phyloP scores from a whole-genome alignment of 2,113 vertebrate genomes.

The Aegotheles bennettii region DNA sequence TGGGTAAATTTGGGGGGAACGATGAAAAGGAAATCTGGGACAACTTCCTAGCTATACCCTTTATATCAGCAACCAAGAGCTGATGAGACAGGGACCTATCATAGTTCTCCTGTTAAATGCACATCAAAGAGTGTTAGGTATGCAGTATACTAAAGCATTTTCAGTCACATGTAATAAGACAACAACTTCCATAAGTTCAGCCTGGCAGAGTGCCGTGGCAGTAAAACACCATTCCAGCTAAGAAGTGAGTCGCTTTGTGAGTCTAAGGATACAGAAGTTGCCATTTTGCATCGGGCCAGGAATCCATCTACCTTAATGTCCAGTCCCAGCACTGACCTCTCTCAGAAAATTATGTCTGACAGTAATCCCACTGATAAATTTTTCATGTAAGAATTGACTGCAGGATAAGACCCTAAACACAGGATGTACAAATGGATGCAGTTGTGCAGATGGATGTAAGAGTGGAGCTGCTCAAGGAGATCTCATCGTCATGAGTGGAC shows the following conservation, averaged over 20 bases:
- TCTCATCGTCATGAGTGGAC: background rate
- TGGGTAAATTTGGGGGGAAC: background rate
- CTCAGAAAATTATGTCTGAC: slow-evolving; percentile 16
- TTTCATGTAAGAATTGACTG: background rate
- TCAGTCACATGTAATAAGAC: background rate
- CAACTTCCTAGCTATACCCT: background rate
- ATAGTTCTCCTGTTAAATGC: background rate
- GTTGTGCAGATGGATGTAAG: background rate
- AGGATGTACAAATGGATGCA: background rate
- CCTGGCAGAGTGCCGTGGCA: background rate
- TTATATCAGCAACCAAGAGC: background rate
- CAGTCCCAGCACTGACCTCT: background rate
- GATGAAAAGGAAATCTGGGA: background rate
- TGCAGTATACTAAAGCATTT: background rate
- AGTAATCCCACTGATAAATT: slow-evolving; percentile 14
- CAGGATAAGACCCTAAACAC: background rate
- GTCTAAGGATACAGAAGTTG: slow-evolving; percentile 4
- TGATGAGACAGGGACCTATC: background rate
- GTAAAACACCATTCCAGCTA: background rate
- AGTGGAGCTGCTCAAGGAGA: background rate
- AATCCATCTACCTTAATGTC: slow-evolving; percentile 8
- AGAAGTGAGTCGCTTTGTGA: background rate
- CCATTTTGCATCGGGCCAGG: background rate
- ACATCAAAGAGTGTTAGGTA: background rate
- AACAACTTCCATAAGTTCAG: background rate